phyloP scores from a whole-genome alignment of 2,113 vertebrate genomes.

The Macrotus californicus region DNA sequence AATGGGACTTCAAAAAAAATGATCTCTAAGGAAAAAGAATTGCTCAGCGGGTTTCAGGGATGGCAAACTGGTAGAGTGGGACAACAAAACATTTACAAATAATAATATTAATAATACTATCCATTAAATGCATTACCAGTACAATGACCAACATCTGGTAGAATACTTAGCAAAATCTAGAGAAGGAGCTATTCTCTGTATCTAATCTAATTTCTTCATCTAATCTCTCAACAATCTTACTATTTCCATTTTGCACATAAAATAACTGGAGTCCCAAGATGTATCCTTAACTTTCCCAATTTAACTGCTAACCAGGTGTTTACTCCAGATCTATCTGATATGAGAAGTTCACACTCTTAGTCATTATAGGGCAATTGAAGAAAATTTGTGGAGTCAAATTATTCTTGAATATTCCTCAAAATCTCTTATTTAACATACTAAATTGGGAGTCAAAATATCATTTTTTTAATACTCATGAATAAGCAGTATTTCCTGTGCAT shows the following conservation, averaged over 20 bases:
- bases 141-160: background rate
- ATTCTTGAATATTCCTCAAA: background rate
- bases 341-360: background rate
- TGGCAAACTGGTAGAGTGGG: background rate
- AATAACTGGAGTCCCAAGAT: background rate
- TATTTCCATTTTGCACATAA: background rate
- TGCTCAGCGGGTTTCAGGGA: background rate
- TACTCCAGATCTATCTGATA: background rate
- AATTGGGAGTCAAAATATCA: background rate
- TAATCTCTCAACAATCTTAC: background rate
- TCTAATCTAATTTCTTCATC: background rate
- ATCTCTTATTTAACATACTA: background rate
- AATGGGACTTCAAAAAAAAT: background rate
- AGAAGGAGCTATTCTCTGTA: background rate
- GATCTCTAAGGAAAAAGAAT: background rate
- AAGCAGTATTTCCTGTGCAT: background rate
- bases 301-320: background rate
- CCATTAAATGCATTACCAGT: background rate
- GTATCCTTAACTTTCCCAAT: background rate
- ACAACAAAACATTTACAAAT: background rate
- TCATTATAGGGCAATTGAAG: background rate
- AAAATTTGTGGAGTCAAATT: background rate
- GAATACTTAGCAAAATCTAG: background rate
- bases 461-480: background rate
- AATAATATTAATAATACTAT: background rate